These are phyloP conservation scores for Folsomia manolachei DNA, from an alignment of 2,888 invertebrate species.

Conservation along the genomic window DNA sequence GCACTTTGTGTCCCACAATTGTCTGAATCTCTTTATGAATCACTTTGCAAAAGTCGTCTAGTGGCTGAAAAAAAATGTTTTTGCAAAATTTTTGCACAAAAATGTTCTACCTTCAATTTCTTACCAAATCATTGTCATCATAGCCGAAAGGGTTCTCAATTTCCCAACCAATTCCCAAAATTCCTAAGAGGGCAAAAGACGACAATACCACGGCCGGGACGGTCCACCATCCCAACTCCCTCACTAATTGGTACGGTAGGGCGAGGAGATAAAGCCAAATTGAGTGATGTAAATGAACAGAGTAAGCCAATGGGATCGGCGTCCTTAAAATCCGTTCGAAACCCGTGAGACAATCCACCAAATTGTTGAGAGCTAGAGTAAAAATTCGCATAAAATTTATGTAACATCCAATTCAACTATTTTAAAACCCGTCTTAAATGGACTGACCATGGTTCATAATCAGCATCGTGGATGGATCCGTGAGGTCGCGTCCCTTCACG, in stretches of 20 bases:
- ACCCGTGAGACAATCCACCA: slow-evolving; percentile 46
- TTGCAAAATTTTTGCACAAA: neutral
- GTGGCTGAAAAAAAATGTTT: slow-evolving; percentile 21
- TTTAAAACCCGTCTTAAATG: no score
- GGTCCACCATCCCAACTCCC: slow-evolving; percentile 37
- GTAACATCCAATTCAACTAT: no score
- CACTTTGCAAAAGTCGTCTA: slow-evolving; percentile 43
- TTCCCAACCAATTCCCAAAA: slow-evolving; percentile 45
- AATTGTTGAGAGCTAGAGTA: slow-evolving; percentile 29
- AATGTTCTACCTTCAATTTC: neutral
- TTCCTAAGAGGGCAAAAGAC: slow-evolving; percentile 45
- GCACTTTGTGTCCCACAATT: slow-evolving; percentile 36
- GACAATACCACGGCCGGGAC: slow-evolving; percentile 39
- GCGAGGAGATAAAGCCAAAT: slow-evolving; percentile 35
- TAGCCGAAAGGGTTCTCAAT: slow-evolving; percentile 49
- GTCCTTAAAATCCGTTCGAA: slow-evolving; percentile 47
- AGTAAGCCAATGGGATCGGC: slow-evolving; percentile 47
- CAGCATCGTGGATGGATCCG: slow-evolving; percentile 24
- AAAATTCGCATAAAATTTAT: no score
- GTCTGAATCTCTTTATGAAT: slow-evolving; percentile 35
- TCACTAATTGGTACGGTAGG: slow-evolving; percentile 30
- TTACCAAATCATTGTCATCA: slow-evolving; percentile 46
- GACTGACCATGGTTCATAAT: slow-evolving; percentile 32
- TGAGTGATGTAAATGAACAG: slow-evolving; percentile 43
- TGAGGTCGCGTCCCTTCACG: slow-evolving; percentile 2